Evolutionary conservation across 2,888 invertebrate species (phyloP), one percentile per base, ranked within the genome.

Genomic region (Rutpela maculata): DNA sequence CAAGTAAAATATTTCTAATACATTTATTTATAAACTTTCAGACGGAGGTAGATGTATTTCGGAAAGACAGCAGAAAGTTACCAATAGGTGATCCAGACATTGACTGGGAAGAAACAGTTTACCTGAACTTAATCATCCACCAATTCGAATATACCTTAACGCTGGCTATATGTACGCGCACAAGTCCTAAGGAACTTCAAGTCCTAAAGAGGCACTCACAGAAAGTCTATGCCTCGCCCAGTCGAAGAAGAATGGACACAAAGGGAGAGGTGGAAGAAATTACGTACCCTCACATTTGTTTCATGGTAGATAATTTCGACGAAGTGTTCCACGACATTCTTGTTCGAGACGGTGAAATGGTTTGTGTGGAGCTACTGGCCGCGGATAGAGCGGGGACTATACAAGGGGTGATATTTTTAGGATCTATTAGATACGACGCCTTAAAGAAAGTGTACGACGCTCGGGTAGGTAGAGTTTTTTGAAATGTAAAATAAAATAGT

Each of bases 71-170:
- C 87, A 95, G 97, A 88, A 98, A 98, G 90, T 92, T 99, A 87
- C 99, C 99, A 70, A 96, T 98, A 87, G 97, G 97, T 78, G 98
- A 99, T 91, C 96, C 96, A 60, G 97, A 97, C 88, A 95, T 99
- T 86, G 98, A 99, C 91, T 99, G 99, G 99, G 99, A 99, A 91
- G 99, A 99, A 92, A 99, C 99, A 76, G 98, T 99, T 81, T 99
- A 99, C 91, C 93, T 99, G 84, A 99, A 99, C 92, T 93, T 99
- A 90, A 95, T 99, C 86, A 96, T 99, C 89, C 99, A 99, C 91
- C 99, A 99, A 92, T 97, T 99, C 91, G 98, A 99, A 90, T 99
- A 99, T 91, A 98, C 97, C 78, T 93, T 99, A 78, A 99, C 99
- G 62, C 93, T 99, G 90, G 99, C 99, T 82, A 97, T 99, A 87